Evolutionary conservation across 2,888 invertebrate genomes (phyloP).

Genomic region (Cepaea hortensis): DNA sequence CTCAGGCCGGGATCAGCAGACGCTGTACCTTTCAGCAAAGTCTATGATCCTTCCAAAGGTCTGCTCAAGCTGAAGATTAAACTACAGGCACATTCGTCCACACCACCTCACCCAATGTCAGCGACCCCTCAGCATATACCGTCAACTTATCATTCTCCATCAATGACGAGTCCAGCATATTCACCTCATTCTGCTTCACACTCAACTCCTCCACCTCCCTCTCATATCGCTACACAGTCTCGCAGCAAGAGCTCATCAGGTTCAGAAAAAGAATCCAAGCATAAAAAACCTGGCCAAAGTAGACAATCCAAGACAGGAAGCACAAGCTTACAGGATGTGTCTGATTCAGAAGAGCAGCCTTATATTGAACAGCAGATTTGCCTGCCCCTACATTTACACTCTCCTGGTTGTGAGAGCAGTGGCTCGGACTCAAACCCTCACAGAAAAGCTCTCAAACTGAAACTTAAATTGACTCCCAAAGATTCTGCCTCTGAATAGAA

Average conservation of each 20-base stretch:
- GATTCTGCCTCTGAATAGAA: slow-evolving; percentile 54
- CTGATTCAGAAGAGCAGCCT: slow-evolving; percentile 59
- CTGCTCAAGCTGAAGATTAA: slow-evolving; percentile 74
- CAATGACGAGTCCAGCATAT: slow-evolving; percentile 42
- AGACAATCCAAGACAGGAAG: slow-evolving; percentile 29
- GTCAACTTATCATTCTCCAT: slow-evolving; percentile 46
- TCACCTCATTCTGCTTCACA: slow-evolving; percentile 43
- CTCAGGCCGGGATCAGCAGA: slow-evolving; percentile 46
- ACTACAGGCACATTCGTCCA: slow-evolving; percentile 51
- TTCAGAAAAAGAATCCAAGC: slow-evolving; percentile 51
- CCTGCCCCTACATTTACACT: slow-evolving; percentile 47
- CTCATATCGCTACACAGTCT: slow-evolving; percentile 18
- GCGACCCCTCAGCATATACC: slow-evolving; percentile 44
- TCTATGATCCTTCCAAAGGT: slow-evolving; percentile 72
- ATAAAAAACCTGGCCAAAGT: slow-evolving; percentile 53
- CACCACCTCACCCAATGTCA: slow-evolving; percentile 46
- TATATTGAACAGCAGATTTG: slow-evolving; percentile 12
- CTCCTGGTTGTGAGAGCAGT: slow-evolving; percentile 55
- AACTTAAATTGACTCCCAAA: slow-evolving; percentile 55
- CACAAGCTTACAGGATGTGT: slow-evolving; percentile 52
- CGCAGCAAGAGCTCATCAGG: slow-evolving; percentile 48
- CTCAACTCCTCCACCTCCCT: slow-evolving; percentile 39
- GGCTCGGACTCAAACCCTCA: slow-evolving; percentile 53
- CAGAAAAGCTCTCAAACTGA: slow-evolving; percentile 53
- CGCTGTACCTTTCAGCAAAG: slow-evolving; percentile 59